Base-by-base conservation (phyloP, 2,888 invertebrate species). In the Orthonevra nobilis region DNA sequence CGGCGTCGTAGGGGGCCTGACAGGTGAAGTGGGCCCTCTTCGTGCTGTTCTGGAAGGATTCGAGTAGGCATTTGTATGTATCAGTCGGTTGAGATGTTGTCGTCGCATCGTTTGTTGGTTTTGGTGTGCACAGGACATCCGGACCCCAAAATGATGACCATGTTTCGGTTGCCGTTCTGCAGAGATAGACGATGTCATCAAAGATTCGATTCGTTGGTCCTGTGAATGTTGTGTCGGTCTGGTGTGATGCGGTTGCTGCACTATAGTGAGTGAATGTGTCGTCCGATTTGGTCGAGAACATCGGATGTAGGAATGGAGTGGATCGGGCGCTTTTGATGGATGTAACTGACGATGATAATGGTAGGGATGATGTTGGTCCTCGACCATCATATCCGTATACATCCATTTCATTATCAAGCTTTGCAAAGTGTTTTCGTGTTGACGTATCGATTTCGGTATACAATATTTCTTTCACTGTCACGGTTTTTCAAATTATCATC, bases 381-480 rank as follows among this genome's bases (percentile, higher is more conserved):
- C 81, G 86, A 86, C 86, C 88, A 86, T 84, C 82, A 83, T 84
- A 83, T 83, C 85, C 85, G 86, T 87, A 83, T 85, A 85, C 84
- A 87, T 87, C 87, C 87, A 87, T 87, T 87, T 87, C 87, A 87
- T 87, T 87, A 85, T 88, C 86, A 86, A 87, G 87, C 87, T 84
- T 86, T 87, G 81, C 77, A 9, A 34, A 68, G 46, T 73, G 73
- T 40, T 73, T 60, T 54, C 44, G 54, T 42, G 54, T 36, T 5
- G 36, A 61, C 28, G 54, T 73, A 44, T 61, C 10, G 50, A 38
- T 14, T 63, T 50, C 3, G 38, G 1, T 9, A 12, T n/a, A 19
- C 28, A 40, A 38, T 3, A 3, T 26, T 28, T 14, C 3, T 20
- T 5, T n/a, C n/a, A n/a, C 28, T 15, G 30, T 12, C 19, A 9